Evolutionary conservation across 1,140 invertebrate genomes (phyloP).

Genomic region (Ctenoplectra terminalis): DNA sequence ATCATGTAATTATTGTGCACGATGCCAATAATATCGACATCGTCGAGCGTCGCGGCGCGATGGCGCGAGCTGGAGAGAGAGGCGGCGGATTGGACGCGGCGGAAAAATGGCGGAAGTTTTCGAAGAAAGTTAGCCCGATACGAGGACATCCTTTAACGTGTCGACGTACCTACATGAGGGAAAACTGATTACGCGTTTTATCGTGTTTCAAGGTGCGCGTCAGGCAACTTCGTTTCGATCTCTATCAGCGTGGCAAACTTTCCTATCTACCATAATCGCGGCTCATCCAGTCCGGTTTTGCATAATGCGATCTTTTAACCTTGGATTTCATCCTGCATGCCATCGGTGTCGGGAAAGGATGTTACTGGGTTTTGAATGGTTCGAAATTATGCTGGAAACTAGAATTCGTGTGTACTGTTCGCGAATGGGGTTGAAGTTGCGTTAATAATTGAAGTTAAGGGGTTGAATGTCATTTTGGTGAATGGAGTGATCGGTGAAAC

Average conservation of each 20-base stretch:
- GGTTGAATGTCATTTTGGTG: too few species aligned
- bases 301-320: constrained; percentile 47
- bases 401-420: too few species aligned
- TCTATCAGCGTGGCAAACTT: constrained; percentile 55
- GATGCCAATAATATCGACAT: constrained; percentile 59
- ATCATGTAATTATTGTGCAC: constrained; percentile 64
- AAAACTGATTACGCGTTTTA: constrained; percentile 60
- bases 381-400: neutral
- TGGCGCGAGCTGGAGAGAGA: neutral
- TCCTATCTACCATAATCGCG: constrained; percentile 29
- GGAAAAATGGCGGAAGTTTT: constrained; percentile 46
- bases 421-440: too few species aligned
- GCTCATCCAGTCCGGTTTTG: constrained; percentile 43
- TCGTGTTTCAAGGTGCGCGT: constrained; percentile 40
- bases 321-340: neutral
- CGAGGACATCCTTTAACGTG: constrained; percentile 28
- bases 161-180: constrained; percentile 16
- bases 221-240: constrained; percentile 54
- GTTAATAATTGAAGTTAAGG: too few species aligned
- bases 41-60: neutral
- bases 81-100: neutral
- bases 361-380: neutral
- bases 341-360: neutral
- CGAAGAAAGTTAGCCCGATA: constrained; percentile 42
- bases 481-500: too few species aligned